These are phyloP conservation scores for Tetraodon nigroviridis DNA, from an alignment of 2,113 vertebrate genomes.

Conservation along the genomic window DNA sequence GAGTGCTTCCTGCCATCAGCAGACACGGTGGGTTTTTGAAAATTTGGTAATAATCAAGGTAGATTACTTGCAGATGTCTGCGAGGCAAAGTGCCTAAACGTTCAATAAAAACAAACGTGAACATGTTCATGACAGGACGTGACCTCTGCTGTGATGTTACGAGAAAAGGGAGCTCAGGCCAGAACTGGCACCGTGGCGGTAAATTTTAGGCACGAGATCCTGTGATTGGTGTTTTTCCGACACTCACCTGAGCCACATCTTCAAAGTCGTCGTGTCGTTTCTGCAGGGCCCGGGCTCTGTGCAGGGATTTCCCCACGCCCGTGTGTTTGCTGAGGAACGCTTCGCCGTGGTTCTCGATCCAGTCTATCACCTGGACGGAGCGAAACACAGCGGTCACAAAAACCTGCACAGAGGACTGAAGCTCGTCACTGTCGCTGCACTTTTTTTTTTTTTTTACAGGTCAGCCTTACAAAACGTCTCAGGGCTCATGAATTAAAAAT, in stretches of 20 bases:
- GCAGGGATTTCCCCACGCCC: constrained; percentile 94
- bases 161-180: neutral
- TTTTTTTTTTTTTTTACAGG: no score
- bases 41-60: constrained; percentile 53
- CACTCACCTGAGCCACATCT: constrained; percentile 91
- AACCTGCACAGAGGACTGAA: neutral
- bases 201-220: no score
- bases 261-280: constrained; percentile 98
- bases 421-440: neutral
- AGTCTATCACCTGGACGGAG: constrained; percentile 78
- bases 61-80: constrained; percentile 50
- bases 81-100: constrained; percentile 20
- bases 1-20: constrained; percentile 27
- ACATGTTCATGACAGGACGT: neutral
- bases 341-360: constrained; percentile 98
- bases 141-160: neutral
- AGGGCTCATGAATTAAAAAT: no score
- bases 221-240: no score
- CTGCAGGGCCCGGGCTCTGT: constrained; percentile 92
- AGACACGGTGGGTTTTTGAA: constrained; percentile 18
- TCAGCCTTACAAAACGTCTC: no score
- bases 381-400: neutral
- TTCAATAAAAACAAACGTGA: constrained; percentile 17
- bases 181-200: neutral
- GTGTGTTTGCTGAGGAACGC: constrained; percentile 98